A percentile compares a stretch with the other conserved stretches of the same genome.
These are phyloP conservation scores for Mastomys natalensis DNA, from an alignment of 2,113 vertebrate genomes.

Conservation along the genomic window DNA sequence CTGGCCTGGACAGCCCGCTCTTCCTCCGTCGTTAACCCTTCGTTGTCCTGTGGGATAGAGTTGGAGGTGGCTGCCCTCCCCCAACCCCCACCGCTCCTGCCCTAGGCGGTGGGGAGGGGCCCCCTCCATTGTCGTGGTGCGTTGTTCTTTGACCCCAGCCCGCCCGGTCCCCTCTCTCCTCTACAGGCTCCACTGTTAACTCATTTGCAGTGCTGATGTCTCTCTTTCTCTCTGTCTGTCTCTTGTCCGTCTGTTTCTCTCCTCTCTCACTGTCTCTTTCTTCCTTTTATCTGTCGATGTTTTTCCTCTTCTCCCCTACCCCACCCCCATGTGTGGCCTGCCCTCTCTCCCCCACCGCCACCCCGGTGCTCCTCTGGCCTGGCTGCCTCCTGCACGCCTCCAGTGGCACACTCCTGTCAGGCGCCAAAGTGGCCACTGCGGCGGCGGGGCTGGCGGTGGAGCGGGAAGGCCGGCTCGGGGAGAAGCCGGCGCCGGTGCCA, in stretches of 20 bases:
- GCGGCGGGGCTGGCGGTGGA: constrained; percentile 90
- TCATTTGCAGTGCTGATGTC: constrained; percentile 86
- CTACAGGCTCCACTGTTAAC: constrained; percentile 82
- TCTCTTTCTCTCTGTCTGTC: constrained; percentile 89
- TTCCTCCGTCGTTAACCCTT: constrained; percentile 86
- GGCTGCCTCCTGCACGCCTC: constrained; percentile 79
- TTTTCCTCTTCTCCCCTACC: constrained; percentile 78
- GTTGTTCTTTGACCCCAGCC: constrained; percentile 77
- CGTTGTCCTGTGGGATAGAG: constrained; percentile 86
- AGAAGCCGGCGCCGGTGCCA: constrained; percentile 89
- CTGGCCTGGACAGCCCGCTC: constrained; percentile 85
- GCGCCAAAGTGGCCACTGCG: constrained; percentile 93
- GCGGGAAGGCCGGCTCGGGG: constrained; percentile 88
- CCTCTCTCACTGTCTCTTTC: constrained; percentile 86
- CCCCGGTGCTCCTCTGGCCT: constrained; percentile 82
- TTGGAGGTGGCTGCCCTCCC: constrained; percentile 85
- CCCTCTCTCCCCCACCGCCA: constrained; percentile 79
- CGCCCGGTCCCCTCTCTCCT: constrained; percentile 79
- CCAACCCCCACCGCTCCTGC: constrained; percentile 76
- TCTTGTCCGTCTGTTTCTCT: constrained; percentile 87
- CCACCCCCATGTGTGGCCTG: constrained; percentile 76
- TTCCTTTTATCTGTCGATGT: constrained; percentile 86
- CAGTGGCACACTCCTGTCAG: constrained; percentile 94
- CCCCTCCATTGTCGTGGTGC: constrained; percentile 83
- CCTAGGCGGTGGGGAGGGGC: constrained; percentile 81